These are phyloP conservation scores for Amyelois transitella DNA, from an alignment of 1,140 invertebrate species.

Conservation along the genomic window DNA sequence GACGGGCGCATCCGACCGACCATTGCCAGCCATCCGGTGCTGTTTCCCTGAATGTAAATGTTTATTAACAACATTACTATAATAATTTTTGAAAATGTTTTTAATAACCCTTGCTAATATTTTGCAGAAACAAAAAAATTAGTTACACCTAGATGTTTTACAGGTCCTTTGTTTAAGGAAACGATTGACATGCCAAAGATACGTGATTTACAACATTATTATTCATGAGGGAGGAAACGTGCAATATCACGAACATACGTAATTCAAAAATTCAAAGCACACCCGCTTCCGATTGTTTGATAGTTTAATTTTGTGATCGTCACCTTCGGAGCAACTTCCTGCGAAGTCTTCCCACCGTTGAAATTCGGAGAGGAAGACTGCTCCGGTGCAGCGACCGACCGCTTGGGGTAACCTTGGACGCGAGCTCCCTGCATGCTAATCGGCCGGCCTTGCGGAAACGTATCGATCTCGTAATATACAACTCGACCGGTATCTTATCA, in stretches of 20 bases:
- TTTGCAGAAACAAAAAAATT: neutral
- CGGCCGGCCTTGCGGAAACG: conserved; percentile 68
- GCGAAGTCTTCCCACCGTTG: conserved; percentile 45
- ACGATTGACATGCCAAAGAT: neutral
- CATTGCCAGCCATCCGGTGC: conserved; percentile 1
- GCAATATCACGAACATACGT: conserved; percentile 44
- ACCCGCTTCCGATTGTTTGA: conserved; percentile 55
- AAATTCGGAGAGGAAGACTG: conserved; percentile 53
- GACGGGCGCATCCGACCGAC: neutral
- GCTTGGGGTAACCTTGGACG: conserved; percentile 63
- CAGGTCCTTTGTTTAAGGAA: neutral
- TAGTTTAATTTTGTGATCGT: conserved; percentile 43
- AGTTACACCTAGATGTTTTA: neutral
- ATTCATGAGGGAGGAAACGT: conserved; percentile 46
- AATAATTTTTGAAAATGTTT: neutral
- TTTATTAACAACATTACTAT: neutral
- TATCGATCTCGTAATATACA: conserved; percentile 63
- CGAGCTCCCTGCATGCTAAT: conserved; percentile 71
- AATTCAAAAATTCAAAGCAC: conserved; percentile 56
- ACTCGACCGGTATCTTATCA: conserved; percentile 29
- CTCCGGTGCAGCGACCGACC: conserved; percentile 62
- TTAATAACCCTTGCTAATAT: neutral
- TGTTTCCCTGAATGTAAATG: neutral
- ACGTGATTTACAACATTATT: conserved; percentile 21
- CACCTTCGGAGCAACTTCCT: conserved; percentile 65